These are phyloP conservation scores for Crotophaga sulcirostris DNA, from an alignment of 2,113 vertebrate species.

Conservation along the genomic window DNA sequence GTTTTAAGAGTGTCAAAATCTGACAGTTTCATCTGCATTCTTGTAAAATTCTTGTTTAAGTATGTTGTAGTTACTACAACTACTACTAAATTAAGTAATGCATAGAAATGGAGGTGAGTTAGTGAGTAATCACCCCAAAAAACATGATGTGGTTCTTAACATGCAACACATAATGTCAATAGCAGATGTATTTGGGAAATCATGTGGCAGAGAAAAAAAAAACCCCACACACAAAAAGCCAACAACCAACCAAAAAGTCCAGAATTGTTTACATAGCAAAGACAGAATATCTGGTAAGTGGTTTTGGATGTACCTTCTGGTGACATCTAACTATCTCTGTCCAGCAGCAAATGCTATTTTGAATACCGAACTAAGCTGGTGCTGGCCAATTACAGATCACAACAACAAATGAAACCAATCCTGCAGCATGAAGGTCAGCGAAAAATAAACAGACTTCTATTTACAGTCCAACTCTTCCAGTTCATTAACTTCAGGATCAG, in stretches of 20 bases:
- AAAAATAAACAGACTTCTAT: neutral
- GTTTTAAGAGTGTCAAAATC: neutral
- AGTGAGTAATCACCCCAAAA: neutral
- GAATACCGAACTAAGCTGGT: neutral
- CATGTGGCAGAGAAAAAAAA: neutral
- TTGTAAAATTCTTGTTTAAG: neutral
- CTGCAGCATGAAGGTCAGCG: neutral
- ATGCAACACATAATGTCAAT: neutral
- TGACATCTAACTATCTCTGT: neutral
- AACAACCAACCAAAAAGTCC: neutral
- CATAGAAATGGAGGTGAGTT: neutral
- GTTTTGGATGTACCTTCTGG: neutral
- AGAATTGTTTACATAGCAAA: neutral
- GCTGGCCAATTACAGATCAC: neutral
- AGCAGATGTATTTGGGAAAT: neutral
- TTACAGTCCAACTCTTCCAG: neutral
- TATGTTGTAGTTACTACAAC: no score
- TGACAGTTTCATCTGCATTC: neutral
- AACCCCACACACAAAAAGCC: neutral
- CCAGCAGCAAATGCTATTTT: neutral
- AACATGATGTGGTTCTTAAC: neutral
- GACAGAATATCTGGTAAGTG: neutral
- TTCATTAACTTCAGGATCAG: neutral
- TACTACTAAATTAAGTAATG: no score
- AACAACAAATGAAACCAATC: neutral